These are phyloP conservation scores for Lycopodina hypogea DNA, from an alignment of 37 sponge, comb jelly and placozoan species.

Conservation along the genomic window DNA sequence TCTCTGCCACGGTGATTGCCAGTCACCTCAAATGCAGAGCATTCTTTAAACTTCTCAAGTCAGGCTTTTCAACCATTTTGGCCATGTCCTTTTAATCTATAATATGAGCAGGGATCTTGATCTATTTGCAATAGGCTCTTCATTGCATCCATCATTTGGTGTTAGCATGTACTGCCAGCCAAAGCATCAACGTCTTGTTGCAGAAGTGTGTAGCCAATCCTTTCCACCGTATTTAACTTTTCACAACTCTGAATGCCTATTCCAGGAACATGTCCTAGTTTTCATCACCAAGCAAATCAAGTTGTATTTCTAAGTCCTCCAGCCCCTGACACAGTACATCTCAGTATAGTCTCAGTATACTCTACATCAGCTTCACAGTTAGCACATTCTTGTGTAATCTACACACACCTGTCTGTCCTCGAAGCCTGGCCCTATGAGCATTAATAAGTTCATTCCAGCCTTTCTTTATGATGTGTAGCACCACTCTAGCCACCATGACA, in stretches of 20 bases:
- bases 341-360: slow-evolving; percentile 33
- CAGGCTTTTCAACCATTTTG: slow-evolving; percentile 19
- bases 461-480: slow-evolving; percentile 39
- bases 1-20: slow-evolving; percentile 26
- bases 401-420: slow-evolving; percentile 27
- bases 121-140: slow-evolving; percentile 18
- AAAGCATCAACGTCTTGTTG: slow-evolving; percentile 21
- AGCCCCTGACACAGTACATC: slow-evolving; percentile 34
- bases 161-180: background rate
- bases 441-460: slow-evolving; percentile 40
- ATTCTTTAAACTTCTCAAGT: slow-evolving; percentile 9
- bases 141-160: slow-evolving; percentile 15
- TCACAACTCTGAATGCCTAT: slow-evolving; percentile 24
- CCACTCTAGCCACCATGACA: slow-evolving; percentile 28
- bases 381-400: slow-evolving; percentile 24
- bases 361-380: slow-evolving; percentile 34
- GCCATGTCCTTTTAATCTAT: slow-evolving; percentile 33
- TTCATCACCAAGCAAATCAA: slow-evolving; percentile 40
- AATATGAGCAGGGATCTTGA: slow-evolving; percentile 27
- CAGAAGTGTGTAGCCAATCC: slow-evolving; percentile 26
- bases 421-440: slow-evolving; percentile 35
- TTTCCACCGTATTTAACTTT: slow-evolving; percentile 24
- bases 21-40: slow-evolving; percentile 27
- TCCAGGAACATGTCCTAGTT: slow-evolving; percentile 45
- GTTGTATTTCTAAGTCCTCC: slow-evolving; percentile 26